Evolutionary conservation across 2,888 invertebrate genomes (phyloP).

Genomic region (Mallateleia sp.): DNA sequence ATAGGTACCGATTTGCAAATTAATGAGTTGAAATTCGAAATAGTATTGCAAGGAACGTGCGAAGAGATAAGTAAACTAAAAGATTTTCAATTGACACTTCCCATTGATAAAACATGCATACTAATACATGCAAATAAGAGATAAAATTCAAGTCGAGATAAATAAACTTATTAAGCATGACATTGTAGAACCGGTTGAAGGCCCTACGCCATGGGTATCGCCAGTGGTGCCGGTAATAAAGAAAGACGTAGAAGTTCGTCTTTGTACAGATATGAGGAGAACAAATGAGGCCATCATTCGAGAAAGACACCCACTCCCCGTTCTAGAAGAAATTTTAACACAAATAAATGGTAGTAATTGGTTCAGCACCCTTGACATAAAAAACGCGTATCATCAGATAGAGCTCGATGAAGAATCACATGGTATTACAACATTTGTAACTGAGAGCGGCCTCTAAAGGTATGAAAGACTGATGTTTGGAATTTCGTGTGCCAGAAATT

Average conservation of each 20-base stretch:
- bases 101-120: constrained; percentile 80
- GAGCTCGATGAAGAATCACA: constrained; percentile 28
- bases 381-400: constrained; percentile 26
- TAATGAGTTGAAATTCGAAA: background rate
- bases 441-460: constrained; percentile 17
- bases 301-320: constrained; percentile 46
- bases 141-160: constrained; percentile 74
- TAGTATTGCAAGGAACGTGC: background rate
- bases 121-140: too few species aligned
- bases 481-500: constrained; percentile 47
- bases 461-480: constrained; percentile 50
- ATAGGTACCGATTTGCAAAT: constrained; percentile 68
- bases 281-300: too few species aligned
- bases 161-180: constrained; percentile 78
- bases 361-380: constrained; percentile 17
- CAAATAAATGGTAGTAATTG: background rate
- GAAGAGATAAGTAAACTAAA: constrained; percentile 81
- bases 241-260: constrained; percentile 76
- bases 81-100: constrained; percentile 78
- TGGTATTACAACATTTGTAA: constrained; percentile 45
- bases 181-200: constrained; percentile 81
- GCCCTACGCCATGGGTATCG: constrained; percentile 80
- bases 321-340: constrained; percentile 14
- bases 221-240: constrained; percentile 83
- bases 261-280: constrained; percentile 82